Conservation (phyloP, 2,113 vertebrate genomes). For the Odontesthes bonariensis region DNA sequence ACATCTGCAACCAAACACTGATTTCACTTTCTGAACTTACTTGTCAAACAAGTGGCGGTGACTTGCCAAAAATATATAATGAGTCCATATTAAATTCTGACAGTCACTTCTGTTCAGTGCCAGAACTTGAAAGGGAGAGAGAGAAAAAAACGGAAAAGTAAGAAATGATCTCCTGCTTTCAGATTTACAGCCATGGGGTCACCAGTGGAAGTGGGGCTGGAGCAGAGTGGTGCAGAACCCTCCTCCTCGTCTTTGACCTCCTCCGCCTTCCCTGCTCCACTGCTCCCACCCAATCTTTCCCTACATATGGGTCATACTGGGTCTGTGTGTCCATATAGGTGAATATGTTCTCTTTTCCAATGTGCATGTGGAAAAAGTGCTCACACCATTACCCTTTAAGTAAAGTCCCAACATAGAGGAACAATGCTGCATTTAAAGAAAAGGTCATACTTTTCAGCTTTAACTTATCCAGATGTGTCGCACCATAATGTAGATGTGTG, state of each 20-base stretch:
- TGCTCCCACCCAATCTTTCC: constrained; percentile 67
- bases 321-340: constrained; percentile 42
- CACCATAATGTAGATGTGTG: constrained; percentile 1
- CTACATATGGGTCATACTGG: constrained; percentile 74
- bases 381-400: constrained; percentile 27
- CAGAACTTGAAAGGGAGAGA: background rate
- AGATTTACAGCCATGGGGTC: constrained; percentile 72
- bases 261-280: constrained; percentile 57
- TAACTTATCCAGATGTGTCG: background rate
- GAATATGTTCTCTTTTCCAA: constrained; percentile 45
- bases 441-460: constrained; percentile 20
- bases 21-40: constrained; percentile 33
- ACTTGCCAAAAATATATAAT: constrained; percentile 39
- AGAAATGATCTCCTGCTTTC: constrained; percentile 43
- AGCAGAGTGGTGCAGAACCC: constrained; percentile 71
- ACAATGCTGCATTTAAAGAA: constrained; percentile 40
- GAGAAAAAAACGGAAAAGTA: background rate
- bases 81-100: constrained; percentile 32
- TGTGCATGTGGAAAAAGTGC: constrained; percentile 43
- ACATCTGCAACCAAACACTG: constrained; percentile 39
- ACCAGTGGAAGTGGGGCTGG: constrained; percentile 67
- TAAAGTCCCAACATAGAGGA: constrained; percentile 5
- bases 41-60: constrained; percentile 28
- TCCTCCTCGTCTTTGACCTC: constrained; percentile 44
- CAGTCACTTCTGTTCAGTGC: constrained; percentile 22